Percentiles rank a stretch among this genome's conserved stretches.
Conservation (phyloP, 1,140 invertebrate species). For the Drosophila ambigua region DNA sequence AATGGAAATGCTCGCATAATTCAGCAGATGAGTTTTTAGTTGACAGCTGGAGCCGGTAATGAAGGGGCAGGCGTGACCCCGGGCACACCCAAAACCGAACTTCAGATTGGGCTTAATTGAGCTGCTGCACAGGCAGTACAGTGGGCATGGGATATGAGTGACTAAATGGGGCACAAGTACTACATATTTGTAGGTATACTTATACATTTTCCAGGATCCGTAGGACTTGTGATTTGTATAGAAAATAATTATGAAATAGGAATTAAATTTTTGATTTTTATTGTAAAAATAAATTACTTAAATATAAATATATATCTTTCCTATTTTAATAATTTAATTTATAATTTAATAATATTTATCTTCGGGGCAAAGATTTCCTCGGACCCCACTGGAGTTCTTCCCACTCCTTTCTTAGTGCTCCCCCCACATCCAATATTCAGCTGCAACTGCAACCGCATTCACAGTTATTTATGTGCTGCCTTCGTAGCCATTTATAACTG, state of each 20-base stretch:
- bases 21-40: constrained; percentile 63
- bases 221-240: background rate
- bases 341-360: too few species aligned
- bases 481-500: background rate
- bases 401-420: too few species aligned
- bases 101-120: constrained; percentile 38
- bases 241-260: background rate
- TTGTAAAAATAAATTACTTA: too few species aligned
- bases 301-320: too few species aligned
- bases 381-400: too few species aligned
- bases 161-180: too few species aligned
- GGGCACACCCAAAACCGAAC: background rate
- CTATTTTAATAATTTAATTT: too few species aligned
- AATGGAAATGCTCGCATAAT: constrained; percentile 52
- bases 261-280: background rate
- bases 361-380: too few species aligned
- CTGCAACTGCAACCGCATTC: background rate
- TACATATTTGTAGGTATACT: too few species aligned
- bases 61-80: background rate
- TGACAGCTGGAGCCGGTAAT: constrained; percentile 36
- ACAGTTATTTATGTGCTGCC: background rate
- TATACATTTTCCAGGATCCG: too few species aligned
- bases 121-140: constrained; percentile 6
- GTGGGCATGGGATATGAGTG: background rate
- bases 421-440: too few species aligned